These are phyloP conservation scores for Tetrax tetrax DNA, from an alignment of 2,113 vertebrate species.

Conservation along the genomic window DNA sequence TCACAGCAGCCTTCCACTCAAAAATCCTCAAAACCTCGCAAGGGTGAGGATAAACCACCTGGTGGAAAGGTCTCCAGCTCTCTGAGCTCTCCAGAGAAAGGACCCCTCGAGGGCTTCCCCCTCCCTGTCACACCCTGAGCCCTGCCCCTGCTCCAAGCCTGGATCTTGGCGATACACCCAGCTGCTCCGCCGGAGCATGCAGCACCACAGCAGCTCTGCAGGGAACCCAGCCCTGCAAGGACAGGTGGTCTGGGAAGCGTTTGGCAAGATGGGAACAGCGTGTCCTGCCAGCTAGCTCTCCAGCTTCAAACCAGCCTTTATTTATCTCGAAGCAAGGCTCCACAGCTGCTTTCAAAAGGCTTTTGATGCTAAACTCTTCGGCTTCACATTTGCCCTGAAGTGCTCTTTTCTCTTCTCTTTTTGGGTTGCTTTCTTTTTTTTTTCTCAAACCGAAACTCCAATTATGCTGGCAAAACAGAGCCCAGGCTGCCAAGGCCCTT, in stretches of 20 bases:
- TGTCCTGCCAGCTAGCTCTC: constrained; percentile 27
- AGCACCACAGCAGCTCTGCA: rapidly evolving
- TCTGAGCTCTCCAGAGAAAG: neutral
- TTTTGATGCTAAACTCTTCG: neutral
- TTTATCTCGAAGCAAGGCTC: neutral
- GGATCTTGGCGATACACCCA: rapidly evolving
- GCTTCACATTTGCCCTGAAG: neutral
- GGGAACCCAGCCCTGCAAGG: neutral
- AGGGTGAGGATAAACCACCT: rapidly evolving
- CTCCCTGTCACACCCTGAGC: neutral
- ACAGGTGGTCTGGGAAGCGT: neutral
- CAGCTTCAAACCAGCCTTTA: constrained; percentile 18
- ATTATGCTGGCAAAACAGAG: neutral
- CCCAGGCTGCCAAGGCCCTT: neutral
- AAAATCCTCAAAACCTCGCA: neutral
- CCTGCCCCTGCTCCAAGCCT: neutral
- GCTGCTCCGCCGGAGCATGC: rapidly evolving
- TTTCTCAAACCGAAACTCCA: neutral
- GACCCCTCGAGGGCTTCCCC: neutral
- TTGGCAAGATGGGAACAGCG: neutral
- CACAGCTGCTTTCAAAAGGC: constrained; percentile 39
- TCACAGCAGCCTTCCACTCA: neutral
- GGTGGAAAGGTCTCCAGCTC: neutral
- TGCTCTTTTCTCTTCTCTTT: neutral
- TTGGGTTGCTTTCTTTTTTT: neutral